These are phyloP conservation scores for Gymnothorax reevesii DNA, from an alignment of 2,797 vertebrate species.

Conservation along the genomic window DNA sequence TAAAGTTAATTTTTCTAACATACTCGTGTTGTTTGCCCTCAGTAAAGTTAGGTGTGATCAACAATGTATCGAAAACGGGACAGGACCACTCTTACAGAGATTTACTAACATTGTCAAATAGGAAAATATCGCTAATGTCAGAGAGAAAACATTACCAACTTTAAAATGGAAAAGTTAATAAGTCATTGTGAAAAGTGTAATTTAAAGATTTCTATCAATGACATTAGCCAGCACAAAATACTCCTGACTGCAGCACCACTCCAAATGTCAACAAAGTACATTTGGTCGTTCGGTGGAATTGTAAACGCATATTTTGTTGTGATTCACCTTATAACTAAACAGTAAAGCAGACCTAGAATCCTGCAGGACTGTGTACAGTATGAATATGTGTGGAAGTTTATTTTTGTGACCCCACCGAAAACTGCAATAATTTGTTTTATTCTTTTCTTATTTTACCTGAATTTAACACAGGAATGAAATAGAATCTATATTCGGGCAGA, in stretches of 20 bases:
- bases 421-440: slow-evolving; percentile 38
- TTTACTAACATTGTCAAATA: neutral
- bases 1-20: neutral
- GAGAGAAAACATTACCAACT: neutral
- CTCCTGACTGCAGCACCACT: no score
- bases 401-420: slow-evolving; percentile 45
- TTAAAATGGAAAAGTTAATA: neutral
- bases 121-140: neutral
- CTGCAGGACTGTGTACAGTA: slow-evolving; percentile 32
- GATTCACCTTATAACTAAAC: slow-evolving; percentile 55
- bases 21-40: neutral
- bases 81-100: neutral
- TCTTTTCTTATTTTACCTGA: slow-evolving; percentile 46
- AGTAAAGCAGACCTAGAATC: slow-evolving; percentile 49
- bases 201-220: neutral
- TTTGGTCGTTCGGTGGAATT: slow-evolving; percentile 46
- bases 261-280: slow-evolving; percentile 4
- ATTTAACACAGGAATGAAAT: slow-evolving; percentile 35
- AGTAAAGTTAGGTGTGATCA: neutral
- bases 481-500: slow-evolving; percentile 15
- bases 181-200: neutral
- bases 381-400: slow-evolving; percentile 42
- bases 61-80: neutral
- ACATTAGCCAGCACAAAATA: neutral
- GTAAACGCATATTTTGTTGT: slow-evolving; percentile 51